phyloP scores from a whole-genome alignment of 1,140 invertebrate genomes.

The Drosophila pallidifrons region DNA sequence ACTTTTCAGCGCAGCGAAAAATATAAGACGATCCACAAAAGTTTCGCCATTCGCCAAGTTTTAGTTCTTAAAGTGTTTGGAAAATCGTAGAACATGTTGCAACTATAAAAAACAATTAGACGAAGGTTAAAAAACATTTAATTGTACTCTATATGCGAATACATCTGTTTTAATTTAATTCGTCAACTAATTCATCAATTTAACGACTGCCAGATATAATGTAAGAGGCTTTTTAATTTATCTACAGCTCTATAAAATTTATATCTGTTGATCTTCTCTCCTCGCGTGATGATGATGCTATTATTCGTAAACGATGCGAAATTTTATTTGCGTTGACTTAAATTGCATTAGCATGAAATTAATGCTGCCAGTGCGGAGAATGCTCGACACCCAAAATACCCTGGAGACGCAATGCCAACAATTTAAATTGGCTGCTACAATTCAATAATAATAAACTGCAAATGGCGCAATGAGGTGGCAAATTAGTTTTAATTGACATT shows the following conservation, averaged over 20 bases:
- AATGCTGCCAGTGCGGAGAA: neutral
- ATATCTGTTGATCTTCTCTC: slow-evolving; percentile 25
- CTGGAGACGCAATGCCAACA: neutral
- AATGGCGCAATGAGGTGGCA: neutral
- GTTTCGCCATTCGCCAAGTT: neutral
- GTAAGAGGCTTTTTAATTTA: slow-evolving; percentile 9
- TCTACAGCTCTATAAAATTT: slow-evolving; percentile 9
- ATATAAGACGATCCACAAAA: neutral
- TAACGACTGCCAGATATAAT: neutral
- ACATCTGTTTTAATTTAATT: neutral
- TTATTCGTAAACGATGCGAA: slow-evolving; percentile 25
- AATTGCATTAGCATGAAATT: slow-evolving; percentile 23
- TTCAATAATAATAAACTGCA: neutral
- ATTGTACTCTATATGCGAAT: neutral
- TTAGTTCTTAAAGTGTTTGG: neutral
- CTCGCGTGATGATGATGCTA: slow-evolving; percentile 15
- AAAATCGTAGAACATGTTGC: neutral
- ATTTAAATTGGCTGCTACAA: neutral
- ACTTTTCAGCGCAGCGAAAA: neutral
- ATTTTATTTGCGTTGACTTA: slow-evolving; percentile 16
- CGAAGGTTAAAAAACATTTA: neutral
- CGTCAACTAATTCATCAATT: neutral
- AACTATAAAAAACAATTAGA: neutral
- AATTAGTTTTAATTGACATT: neutral
- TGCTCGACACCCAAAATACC: slow-evolving; percentile 7